Conservation (phyloP, 2,888 invertebrate genomes). For the Phengaris arion region DNA sequence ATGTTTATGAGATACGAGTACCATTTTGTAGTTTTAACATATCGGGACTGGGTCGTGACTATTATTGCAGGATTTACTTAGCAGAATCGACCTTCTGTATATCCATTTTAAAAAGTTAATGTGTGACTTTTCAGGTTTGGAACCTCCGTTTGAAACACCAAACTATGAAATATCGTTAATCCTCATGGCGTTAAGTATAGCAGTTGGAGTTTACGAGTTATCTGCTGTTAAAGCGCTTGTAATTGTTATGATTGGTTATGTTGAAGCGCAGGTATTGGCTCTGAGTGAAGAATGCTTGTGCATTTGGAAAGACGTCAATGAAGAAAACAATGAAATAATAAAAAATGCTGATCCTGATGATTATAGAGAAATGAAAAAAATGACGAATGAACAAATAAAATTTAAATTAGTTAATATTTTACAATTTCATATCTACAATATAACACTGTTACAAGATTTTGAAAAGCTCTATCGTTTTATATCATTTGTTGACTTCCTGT, state of each 20-base stretch:
- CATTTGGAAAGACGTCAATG: conserved; percentile 50
- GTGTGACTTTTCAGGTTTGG: conserved; percentile 29
- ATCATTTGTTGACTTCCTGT: conserved; percentile 51
- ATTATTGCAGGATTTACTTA: too few species aligned
- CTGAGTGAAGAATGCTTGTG: conserved; percentile 50
- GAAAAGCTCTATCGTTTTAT: conserved; percentile 50
- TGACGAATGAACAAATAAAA: conserved; percentile 47
- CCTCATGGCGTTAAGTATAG: conserved; percentile 9
- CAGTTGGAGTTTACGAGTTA: conserved; percentile 42
- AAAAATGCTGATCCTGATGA: background rate
- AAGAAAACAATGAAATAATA: conserved; percentile 33
- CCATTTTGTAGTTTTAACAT: too few species aligned
- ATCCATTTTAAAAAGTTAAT: background rate
- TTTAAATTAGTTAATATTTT: conserved; percentile 46
- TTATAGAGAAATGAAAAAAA: conserved; percentile 33
- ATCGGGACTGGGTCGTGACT: too few species aligned
- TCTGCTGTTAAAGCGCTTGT: conserved; percentile 50
- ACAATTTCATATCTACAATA: conserved; percentile 46
- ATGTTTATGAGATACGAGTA: too few species aligned
- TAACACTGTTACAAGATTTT: conserved; percentile 44
- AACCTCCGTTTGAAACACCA: conserved; percentile 32
- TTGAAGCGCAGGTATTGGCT: conserved; percentile 55
- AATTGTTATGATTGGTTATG: conserved; percentile 52
- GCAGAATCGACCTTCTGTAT: too few species aligned
- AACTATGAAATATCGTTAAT: conserved; percentile 33